A percentile compares a stretch with the other conserved stretches of the same genome.
Evolutionary conservation across 2,113 vertebrate genomes (phyloP).

Genomic region (Sphyrna mokarran): DNA sequence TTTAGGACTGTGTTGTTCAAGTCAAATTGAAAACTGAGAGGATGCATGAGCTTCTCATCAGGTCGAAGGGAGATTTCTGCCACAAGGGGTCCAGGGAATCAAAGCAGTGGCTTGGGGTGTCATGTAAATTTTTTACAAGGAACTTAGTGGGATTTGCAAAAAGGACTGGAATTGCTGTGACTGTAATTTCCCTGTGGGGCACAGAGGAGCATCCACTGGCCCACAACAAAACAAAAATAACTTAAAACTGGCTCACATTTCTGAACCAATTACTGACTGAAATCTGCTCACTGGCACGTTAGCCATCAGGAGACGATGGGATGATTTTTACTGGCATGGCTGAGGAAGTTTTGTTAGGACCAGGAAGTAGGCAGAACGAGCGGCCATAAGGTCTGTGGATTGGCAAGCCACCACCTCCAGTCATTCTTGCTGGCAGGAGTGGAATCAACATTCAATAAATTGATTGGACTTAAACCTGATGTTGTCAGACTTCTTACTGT

Average conservation of each 20-base stretch:
- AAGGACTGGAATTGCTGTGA: background rate
- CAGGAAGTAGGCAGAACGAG: too few relatives aligned
- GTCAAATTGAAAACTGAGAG: background rate
- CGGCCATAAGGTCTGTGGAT: too few relatives aligned
- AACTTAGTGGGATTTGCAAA: background rate
- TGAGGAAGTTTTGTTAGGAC: too few relatives aligned
- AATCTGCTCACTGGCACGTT: background rate
- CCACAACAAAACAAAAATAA: background rate
- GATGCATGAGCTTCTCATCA: background rate
- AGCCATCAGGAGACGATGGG: too few relatives aligned
- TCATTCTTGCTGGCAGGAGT: too few relatives aligned
- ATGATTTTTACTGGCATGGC: too few relatives aligned
- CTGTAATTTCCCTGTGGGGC: background rate
- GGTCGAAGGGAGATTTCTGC: background rate
- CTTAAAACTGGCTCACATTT: background rate
- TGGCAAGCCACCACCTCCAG: too few relatives aligned
- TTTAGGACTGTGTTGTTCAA: too few relatives aligned
- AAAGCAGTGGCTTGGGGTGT: background rate
- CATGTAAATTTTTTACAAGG: background rate
- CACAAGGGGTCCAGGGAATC: background rate
- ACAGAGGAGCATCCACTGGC: background rate
- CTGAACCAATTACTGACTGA: too few relatives aligned
- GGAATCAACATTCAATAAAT: too few relatives aligned
- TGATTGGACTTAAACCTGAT: too few relatives aligned
- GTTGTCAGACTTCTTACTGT: too few relatives aligned